These are phyloP conservation scores for Stenoptilia bipunctidactyla DNA, from an alignment of 2,888 invertebrate species.

Conservation along the genomic window DNA sequence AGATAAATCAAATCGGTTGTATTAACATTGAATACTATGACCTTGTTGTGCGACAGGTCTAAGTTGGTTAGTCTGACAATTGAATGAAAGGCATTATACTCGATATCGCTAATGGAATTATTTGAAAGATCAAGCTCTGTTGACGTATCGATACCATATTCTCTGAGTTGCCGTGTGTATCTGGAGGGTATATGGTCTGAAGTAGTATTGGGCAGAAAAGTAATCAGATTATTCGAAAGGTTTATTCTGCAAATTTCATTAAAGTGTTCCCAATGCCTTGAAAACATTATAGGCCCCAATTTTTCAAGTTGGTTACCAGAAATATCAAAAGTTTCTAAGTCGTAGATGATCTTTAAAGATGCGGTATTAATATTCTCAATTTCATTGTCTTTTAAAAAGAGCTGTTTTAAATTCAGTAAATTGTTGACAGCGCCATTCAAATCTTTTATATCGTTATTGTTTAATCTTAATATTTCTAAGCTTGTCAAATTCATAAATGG, in stretches of 20 bases:
- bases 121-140: slow-evolving; percentile 48
- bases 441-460: slow-evolving; percentile 43
- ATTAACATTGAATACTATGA: slow-evolving; percentile 36
- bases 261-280: slow-evolving; percentile 49
- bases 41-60: slow-evolving; percentile 42
- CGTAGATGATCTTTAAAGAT: slow-evolving; percentile 34
- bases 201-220: slow-evolving; percentile 35
- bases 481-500: slow-evolving; percentile 42
- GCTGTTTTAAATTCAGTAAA: slow-evolving; percentile 25
- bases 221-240: slow-evolving; percentile 40
- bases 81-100: slow-evolving; percentile 44
- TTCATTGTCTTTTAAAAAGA: neutral
- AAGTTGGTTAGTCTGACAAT: slow-evolving; percentile 33
- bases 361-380: neutral
- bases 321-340: slow-evolving; percentile 52
- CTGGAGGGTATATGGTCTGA: slow-evolving; percentile 17
- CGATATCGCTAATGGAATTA: slow-evolving; percentile 39
- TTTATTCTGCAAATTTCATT: slow-evolving; percentile 39
- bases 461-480: slow-evolving; percentile 33
- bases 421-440: slow-evolving; percentile 51
- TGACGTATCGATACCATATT: slow-evolving; percentile 20
- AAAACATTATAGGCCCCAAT: slow-evolving; percentile 36
- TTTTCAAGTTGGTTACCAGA: slow-evolving; percentile 39
- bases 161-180: slow-evolving; percentile 11
- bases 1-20: slow-evolving; percentile 32